Conservation (phyloP, 2,797 vertebrate genomes). For the Cygnus olor region DNA sequence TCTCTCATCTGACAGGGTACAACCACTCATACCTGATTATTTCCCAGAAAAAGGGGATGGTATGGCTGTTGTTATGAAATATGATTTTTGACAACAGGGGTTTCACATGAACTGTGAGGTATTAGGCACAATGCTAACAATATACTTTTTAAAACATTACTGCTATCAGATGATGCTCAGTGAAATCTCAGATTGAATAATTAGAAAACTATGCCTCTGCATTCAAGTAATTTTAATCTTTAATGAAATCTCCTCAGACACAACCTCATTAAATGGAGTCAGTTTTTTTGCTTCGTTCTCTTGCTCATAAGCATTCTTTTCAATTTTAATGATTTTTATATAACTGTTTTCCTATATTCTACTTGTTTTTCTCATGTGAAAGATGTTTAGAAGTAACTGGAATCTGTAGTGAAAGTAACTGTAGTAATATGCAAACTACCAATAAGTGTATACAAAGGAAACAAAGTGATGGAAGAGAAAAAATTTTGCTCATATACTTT, state of each 20-base stretch:
- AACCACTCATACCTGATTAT: neutral
- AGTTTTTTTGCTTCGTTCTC: neutral
- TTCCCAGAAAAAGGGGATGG: neutral
- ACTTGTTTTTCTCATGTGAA: neutral
- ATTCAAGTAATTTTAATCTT: neutral
- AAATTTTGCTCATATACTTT: neutral
- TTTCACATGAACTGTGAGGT: neutral
- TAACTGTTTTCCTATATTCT: neutral
- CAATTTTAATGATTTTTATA: neutral
- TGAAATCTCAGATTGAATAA: neutral
- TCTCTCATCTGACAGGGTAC: neutral
- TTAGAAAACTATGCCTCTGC: neutral
- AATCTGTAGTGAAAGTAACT: neutral
- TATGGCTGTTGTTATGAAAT: neutral
- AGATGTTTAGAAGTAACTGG: neutral
- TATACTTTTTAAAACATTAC: neutral
- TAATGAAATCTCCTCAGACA: neutral
- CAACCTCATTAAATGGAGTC: neutral
- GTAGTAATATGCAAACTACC: neutral
- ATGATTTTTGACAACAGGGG: neutral
- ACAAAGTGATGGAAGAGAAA: neutral
- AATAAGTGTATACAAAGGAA: neutral
- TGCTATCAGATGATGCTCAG: neutral
- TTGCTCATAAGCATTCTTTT: neutral
- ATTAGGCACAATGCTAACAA: neutral